These are phyloP conservation scores for Mergus octosetaceus DNA, from an alignment of 2,797 vertebrate genomes.

Conservation along the genomic window DNA sequence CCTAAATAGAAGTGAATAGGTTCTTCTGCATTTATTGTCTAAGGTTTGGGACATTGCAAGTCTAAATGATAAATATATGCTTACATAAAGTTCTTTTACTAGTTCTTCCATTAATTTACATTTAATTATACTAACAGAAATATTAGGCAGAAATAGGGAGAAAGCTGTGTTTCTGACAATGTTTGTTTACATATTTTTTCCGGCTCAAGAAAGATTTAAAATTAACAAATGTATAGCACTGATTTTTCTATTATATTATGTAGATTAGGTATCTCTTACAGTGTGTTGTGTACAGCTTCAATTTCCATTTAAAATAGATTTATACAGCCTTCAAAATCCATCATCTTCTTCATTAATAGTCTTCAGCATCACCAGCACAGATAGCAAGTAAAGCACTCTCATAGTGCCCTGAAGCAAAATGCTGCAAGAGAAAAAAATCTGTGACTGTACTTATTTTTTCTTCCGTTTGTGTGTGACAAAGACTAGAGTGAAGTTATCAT, in stretches of 20 bases:
- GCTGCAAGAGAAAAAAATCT: slow-evolving; percentile 65
- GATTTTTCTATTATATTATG: background rate
- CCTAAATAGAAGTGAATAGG: background rate
- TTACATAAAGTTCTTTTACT: background rate
- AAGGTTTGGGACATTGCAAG: background rate
- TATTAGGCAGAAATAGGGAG: background rate
- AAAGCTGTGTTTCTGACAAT: background rate
- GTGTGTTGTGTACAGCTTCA: background rate
- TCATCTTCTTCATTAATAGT: slow-evolving; percentile 66
- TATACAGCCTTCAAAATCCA: background rate
- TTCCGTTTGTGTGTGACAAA: background rate
- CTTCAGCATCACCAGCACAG: slow-evolving; percentile 77
- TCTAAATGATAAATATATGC: background rate
- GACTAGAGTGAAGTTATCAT: background rate
- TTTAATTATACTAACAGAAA: background rate
- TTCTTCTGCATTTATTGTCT: background rate
- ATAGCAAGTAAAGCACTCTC: slow-evolving; percentile 79
- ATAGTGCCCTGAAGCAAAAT: slow-evolving; percentile 82
- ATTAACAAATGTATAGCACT: background rate
- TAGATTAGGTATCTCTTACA: background rate
- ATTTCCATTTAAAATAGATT: background rate
- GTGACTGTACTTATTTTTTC: background rate
- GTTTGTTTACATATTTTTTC: background rate
- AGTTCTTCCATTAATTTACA: background rate
- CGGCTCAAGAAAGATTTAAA: background rate